Conservation (phyloP, 2,113 vertebrate genomes). For the Triplophysa dalaica region DNA sequence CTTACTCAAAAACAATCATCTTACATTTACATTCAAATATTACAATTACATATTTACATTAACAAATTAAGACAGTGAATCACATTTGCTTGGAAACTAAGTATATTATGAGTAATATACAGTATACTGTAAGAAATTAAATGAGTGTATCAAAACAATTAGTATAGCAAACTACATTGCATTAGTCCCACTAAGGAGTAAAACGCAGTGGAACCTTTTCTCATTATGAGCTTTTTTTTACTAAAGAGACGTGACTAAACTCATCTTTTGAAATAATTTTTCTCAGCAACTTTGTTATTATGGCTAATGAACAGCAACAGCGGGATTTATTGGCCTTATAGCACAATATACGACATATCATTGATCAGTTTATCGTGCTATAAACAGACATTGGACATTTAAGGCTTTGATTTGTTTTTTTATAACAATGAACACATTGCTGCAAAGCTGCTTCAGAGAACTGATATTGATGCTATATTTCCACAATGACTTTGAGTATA, state of each 20-base stretch:
- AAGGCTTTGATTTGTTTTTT: slow-evolving; percentile 49
- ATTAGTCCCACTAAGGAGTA: neutral
- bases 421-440: slow-evolving; percentile 43
- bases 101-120: neutral
- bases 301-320: slow-evolving; percentile 60
- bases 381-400: slow-evolving; percentile 55
- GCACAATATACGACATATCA: slow-evolving; percentile 64
- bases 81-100: neutral
- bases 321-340: slow-evolving; percentile 67
- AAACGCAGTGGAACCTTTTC: neutral
- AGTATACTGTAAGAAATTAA: neutral
- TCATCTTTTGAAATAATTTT: slow-evolving; percentile 28
- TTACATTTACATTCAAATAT: too few species aligned
- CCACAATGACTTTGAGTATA: neutral
- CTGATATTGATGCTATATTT: neutral
- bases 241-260: slow-evolving; percentile 48
- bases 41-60: too few species aligned
- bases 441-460: slow-evolving; percentile 5
- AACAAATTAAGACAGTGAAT: too few species aligned
- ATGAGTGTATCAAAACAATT: slow-evolving; percentile 12
- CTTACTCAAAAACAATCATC: too few species aligned
- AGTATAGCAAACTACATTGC: neutral
- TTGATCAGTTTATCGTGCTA: slow-evolving; percentile 59
- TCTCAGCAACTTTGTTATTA: slow-evolving; percentile 49
- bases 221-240: slow-evolving; percentile 6